A percentile compares a stretch with the other conserved stretches of the same genome.
These are phyloP conservation scores for Moxostoma hubbsi DNA, from an alignment of 2,797 vertebrate genomes.

Conservation along the genomic window DNA sequence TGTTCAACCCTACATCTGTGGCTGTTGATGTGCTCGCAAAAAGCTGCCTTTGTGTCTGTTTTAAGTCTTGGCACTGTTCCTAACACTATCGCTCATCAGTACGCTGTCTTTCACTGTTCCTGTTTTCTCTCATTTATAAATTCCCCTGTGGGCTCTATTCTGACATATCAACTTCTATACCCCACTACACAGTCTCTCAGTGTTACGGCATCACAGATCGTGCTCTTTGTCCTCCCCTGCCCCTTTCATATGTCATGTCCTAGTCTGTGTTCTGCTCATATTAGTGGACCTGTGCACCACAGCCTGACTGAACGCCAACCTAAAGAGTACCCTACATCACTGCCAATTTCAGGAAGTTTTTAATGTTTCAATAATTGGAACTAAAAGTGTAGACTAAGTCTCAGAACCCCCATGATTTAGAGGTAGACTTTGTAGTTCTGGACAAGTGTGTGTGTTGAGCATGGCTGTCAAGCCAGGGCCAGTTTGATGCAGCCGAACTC, in stretches of 20 bases:
- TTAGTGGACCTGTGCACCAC: constrained; percentile 16
- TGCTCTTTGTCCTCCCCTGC: background rate
- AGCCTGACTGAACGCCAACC: constrained; percentile 21
- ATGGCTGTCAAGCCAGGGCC: constrained; percentile 28
- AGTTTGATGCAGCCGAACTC: constrained; percentile 18
- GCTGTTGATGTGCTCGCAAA: background rate
- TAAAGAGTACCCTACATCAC: constrained; percentile 13
- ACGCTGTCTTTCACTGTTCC: constrained; percentile 58
- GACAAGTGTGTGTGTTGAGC: constrained; percentile 59
- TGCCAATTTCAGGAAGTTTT: constrained; percentile 20
- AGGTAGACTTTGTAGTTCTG: constrained; percentile 40
- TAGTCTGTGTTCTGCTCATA: background rate
- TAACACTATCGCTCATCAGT: constrained; percentile 68
- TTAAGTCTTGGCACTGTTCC: constrained; percentile 64
- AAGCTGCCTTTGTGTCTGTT: constrained; percentile 49
- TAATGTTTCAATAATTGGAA: constrained; percentile 5
- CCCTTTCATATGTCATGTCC: constrained; percentile 1
- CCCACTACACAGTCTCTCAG: constrained; percentile 19
- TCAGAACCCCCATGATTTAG: constrained; percentile 6
- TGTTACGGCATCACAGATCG: constrained; percentile 21
- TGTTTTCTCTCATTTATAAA: constrained; percentile 55
- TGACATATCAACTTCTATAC: constrained; percentile 64
- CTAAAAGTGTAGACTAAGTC: constrained; percentile 17
- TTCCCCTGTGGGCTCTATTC: constrained; percentile 73
- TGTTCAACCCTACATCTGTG: too few relatives aligned